Conservation (phyloP, 92 coral and sea anemone species). For the Phenganax marumi region DNA sequence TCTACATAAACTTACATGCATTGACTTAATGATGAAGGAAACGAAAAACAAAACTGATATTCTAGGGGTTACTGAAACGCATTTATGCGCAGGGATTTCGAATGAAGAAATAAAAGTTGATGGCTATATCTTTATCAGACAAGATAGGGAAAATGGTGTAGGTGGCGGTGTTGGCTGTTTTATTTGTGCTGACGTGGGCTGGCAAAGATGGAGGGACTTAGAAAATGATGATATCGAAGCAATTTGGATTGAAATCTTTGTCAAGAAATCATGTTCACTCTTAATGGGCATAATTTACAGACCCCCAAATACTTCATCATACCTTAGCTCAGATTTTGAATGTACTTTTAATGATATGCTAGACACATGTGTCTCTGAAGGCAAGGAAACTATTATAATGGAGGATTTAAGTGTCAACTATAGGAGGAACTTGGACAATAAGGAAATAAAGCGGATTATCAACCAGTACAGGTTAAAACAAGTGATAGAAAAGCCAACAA, state of each 20-base stretch:
- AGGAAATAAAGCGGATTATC: slow-evolving; percentile 44
- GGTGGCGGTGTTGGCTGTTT: slow-evolving; percentile 32
- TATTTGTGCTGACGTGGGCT: background rate
- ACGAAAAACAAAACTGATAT: slow-evolving; percentile 18
- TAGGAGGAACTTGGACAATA: slow-evolving; percentile 41
- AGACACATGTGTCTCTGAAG: slow-evolving; percentile 34
- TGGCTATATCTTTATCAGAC: background rate
- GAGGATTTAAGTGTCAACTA: slow-evolving; percentile 55
- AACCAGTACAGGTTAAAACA: slow-evolving; percentile 30
- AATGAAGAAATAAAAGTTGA: slow-evolving; percentile 5
- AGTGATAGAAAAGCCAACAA: slow-evolving; percentile 51
- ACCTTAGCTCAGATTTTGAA: slow-evolving; percentile 6
- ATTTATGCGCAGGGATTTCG: slow-evolving; percentile 11
- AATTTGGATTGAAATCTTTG: slow-evolving; percentile 1
- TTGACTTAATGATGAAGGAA: slow-evolving; percentile 26
- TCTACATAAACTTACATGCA: slow-evolving; percentile 15
- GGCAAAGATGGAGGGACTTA: background rate
- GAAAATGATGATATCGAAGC: background rate
- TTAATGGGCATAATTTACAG: background rate
- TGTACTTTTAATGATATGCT: slow-evolving; percentile 21
- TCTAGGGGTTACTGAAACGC: slow-evolving; percentile 3
- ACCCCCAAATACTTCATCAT: background rate
- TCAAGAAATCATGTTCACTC: slow-evolving; percentile 4
- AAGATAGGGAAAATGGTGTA: slow-evolving; percentile 6
- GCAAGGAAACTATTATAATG: slow-evolving; percentile 47